These are phyloP conservation scores for Bungarus multicinctus DNA, from an alignment of 2,113 vertebrate species.

Conservation along the genomic window DNA sequence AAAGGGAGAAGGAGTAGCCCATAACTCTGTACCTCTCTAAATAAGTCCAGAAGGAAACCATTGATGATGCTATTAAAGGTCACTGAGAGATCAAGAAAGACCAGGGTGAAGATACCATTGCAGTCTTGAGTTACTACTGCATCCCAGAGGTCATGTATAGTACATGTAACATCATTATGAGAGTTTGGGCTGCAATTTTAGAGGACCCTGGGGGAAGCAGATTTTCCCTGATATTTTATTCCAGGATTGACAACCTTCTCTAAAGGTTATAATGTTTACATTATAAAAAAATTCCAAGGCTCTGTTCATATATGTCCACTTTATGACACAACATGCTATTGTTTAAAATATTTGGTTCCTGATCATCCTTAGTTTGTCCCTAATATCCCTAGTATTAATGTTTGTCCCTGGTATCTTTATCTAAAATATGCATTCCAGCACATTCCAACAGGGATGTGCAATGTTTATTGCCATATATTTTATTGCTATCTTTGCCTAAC, in stretches of 20 bases:
- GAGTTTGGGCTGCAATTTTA: not conserved
- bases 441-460: not conserved
- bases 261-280: not conserved
- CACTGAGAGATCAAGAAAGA: not conserved
- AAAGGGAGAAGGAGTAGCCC: not conserved
- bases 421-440: not conserved
- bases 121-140: not conserved
- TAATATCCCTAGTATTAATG: not conserved
- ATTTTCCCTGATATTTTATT: not conserved
- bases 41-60: not conserved
- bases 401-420: not conserved
- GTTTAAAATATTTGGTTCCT: not conserved
- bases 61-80: not conserved
- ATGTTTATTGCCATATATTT: not conserved
- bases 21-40: not conserved
- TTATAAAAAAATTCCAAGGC: not conserved
- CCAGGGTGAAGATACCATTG: not conserved
- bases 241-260: not conserved
- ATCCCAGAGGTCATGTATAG: not conserved
- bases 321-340: not conserved
- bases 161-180: not conserved
- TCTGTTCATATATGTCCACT: not conserved
- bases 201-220: not conserved
- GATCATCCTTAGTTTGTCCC: not conserved
- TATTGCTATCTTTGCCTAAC: too few species aligned